Evolutionary conservation across 1,140 invertebrate genomes (phyloP), one percentile per base, ranked within the genome.

Genomic region (Drosophila serrata): DNA sequence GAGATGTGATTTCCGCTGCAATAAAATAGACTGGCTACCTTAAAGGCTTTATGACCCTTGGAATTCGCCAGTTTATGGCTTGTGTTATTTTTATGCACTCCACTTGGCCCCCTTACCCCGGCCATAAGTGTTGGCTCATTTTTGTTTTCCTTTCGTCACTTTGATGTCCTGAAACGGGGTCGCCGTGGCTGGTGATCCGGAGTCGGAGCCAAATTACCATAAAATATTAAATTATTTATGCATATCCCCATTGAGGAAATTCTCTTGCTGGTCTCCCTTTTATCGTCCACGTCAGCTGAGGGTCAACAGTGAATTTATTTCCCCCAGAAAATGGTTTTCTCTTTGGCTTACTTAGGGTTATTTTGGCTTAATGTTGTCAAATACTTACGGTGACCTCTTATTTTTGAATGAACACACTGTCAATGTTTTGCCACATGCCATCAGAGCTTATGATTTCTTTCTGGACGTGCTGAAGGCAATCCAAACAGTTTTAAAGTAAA

Each of bases 191-290:
- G 17, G 42, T 39, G 24, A 49, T 29, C 45, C 61, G 61, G 37
- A 64, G 29, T 56, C 35, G 48, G 37, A 33, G 58, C 43, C 55
- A 60, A 82, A 82, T 87, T 77, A 87, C 46, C 80, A 84, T 84
- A 88, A 88, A 88, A 82, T 87, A 88, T 88, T 67, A 88, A 88
- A 87, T 84, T 88, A 88, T 74, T 77, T 88, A 88, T 87, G 84
- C 76, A 79, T 76, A 76, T 82, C 59, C 56, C 69, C 43, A 59
- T 43, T 15, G 63, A 67, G 67, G 27, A 70, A 68, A 56, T 46
- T 55, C 62, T 22, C 51, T 46, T 35, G 65, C 69, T 72, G 69
- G 43, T 31, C 49, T 24, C 65, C 39, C 40, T 58, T 72, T 58
- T 72, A 70, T 70, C 42, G 39, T 4, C 33, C 51, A 12, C n/a